Evolutionary conservation across 2,797 vertebrate genomes (phyloP).

Genomic region (Parauchenoglanis ngamensis): DNA sequence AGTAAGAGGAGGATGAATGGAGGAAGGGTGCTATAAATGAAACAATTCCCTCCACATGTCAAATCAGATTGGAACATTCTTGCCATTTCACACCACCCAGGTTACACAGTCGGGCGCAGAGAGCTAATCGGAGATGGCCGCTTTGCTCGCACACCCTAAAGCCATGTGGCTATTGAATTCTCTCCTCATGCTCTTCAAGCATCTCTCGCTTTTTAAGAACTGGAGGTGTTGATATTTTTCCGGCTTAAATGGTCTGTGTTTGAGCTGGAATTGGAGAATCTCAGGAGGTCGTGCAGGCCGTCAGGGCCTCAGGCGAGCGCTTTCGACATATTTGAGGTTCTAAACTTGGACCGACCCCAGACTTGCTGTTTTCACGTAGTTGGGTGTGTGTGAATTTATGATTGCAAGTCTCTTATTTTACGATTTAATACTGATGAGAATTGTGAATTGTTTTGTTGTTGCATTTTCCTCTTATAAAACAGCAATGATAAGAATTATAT

Average conservation of each 20-base stretch:
- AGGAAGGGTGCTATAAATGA: slow-evolving; percentile 43
- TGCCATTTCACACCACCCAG: slow-evolving; percentile 67
- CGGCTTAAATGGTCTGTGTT: slow-evolving; percentile 67
- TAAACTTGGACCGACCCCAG: slow-evolving; percentile 59
- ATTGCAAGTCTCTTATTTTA: background rate
- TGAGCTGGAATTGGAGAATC: slow-evolving; percentile 64
- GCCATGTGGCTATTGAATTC: slow-evolving; percentile 62
- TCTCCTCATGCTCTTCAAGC: slow-evolving; percentile 50
- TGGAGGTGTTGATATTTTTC: slow-evolving; percentile 71
- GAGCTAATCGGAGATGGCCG: slow-evolving; percentile 67
- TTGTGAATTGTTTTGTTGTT: background rate
- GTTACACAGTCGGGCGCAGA: slow-evolving; percentile 60
- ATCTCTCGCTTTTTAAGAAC: slow-evolving; percentile 63
- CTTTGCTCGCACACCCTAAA: slow-evolving; percentile 52
- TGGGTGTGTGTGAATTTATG: slow-evolving; percentile 13
- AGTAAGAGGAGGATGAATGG: background rate
- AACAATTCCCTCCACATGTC: slow-evolving; percentile 71
- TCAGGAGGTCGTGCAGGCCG: slow-evolving; percentile 50
- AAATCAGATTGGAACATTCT: slow-evolving; percentile 72
- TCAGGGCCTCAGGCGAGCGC: slow-evolving; percentile 19
- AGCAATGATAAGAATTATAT: background rate
- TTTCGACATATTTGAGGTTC: slow-evolving; percentile 65
- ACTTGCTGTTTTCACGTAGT: background rate
- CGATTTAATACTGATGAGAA: background rate
- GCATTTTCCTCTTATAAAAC: background rate